These are phyloP conservation scores for Zaprionus ghesquierei DNA, from an alignment of 1,140 invertebrate species.

Conservation along the genomic window DNA sequence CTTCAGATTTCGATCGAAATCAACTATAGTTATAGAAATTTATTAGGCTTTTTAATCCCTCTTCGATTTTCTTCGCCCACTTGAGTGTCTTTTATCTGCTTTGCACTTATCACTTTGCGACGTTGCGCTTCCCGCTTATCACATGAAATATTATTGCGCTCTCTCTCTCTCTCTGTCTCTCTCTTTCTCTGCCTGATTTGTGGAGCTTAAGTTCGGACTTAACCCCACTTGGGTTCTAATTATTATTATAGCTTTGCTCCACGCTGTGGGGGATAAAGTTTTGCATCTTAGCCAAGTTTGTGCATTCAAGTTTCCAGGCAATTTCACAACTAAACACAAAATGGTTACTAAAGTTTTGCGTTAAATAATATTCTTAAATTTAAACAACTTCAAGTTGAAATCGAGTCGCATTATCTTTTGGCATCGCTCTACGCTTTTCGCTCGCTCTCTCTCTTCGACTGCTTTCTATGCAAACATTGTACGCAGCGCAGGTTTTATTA, in stretches of 20 bases:
- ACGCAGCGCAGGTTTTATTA: constrained; percentile 28
- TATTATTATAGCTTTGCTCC: background rate
- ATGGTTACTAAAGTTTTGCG: background rate
- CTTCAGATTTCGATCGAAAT: no score
- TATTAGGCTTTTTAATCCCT: background rate
- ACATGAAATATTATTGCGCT: background rate
- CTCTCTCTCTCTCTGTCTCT: no score
- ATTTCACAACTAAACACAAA: background rate
- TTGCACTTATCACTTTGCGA: background rate
- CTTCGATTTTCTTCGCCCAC: background rate
- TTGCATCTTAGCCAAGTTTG: background rate
- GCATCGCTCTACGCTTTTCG: background rate
- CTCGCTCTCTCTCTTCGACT: background rate
- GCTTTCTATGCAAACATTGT: constrained; percentile 25
- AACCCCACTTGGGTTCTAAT: background rate
- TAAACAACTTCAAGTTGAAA: background rate
- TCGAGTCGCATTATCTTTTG: background rate
- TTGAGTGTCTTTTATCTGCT: background rate
- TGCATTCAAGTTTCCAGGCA: background rate
- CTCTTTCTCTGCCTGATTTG: background rate
- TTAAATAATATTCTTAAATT: background rate
- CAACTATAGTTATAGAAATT: no score
- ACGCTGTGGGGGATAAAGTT: background rate
- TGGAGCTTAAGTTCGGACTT: background rate
- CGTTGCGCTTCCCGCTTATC: background rate